A percentile compares a stretch with the other conserved stretches of the same genome.
These are phyloP conservation scores for Aporrectodea caliginosa DNA, from an alignment of 1,140 invertebrate species.

Conservation along the genomic window DNA sequence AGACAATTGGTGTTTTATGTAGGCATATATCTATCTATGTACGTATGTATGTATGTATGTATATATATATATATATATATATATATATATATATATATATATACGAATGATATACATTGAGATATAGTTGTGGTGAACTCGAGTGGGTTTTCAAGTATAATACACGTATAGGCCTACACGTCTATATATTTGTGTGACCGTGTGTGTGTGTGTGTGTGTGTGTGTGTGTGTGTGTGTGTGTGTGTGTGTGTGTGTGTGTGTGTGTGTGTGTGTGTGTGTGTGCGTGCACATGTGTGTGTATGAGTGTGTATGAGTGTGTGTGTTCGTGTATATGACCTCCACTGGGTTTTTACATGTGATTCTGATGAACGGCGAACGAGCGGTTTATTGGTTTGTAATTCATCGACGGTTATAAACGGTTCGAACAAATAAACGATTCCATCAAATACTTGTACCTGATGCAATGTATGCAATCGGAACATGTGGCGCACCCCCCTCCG, in stretches of 20 bases:
- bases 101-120: background rate
- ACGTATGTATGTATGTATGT: background rate
- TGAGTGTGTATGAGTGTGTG: no score
- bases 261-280: no score
- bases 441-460: no score
- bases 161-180: background rate
- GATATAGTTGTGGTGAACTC: background rate
- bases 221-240: conserved; percentile 1
- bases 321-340: no score
- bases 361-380: no score
- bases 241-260: conserved; percentile 1
- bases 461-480: no score
- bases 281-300: no score
- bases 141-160: background rate
- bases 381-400: no score
- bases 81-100: conserved; percentile 4
- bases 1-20: background rate
- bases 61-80: conserved; percentile 4
- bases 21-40: background rate
- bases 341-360: no score
- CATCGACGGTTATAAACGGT: no score
- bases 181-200: background rate
- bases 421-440: no score
- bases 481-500: no score
- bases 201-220: conserved; percentile 1